Evolutionary conservation across 2,797 vertebrate genomes (phyloP), one percentile per base, ranked within the genome.

Genomic region (Sylvia borin): DNA sequence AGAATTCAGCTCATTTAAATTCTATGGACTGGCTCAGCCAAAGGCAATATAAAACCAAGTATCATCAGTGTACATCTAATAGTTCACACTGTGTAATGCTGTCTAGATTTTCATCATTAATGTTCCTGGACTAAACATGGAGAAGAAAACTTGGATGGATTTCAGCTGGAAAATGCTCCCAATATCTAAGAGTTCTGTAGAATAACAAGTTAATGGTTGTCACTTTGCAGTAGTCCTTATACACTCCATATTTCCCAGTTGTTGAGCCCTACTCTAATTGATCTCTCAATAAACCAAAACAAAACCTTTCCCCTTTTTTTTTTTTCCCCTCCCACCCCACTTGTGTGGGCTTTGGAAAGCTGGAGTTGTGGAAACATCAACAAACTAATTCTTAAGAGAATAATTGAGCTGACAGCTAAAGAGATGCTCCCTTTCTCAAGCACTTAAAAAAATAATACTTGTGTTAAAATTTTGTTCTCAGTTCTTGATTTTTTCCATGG

Each of bases 21-120:
- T 94, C 94, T 94, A 17, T 87, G 91, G 92, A 91, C 66, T 90
- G 83, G 57, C 67, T 94, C 87, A 96, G 97, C 97, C 97, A 97
- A 97, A 97, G 95, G 91, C 97, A 97, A 97, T 92, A 97, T 82
- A 91, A 97, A 95, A 92, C 65, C 93, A 83, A 96, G 92, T 95
- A 95, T 92, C 95, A 77, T 92, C 95, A 70, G 76, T 73, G 83
- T 71, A 51, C 70, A 74, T 97, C 96, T 97, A 82, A 97, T 81
- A 94, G 97, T 97, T 98, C 96, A 97, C 88, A 95, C 95, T 94
- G 76, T 96, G 96, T 97, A 96, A 96, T 4, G 31, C 92, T 97
- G 96, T 97, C 97, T 97, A 96, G 96, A 96, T 97, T 97, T 98
- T 98, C 96, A 97, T 96, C 95, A 77, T 97, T 92, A 97, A 95